A percentile compares a stretch with the other conserved stretches of the same genome.
Evolutionary conservation across 2,113 vertebrate species (phyloP).

Genomic region (Labeo catla): DNA sequence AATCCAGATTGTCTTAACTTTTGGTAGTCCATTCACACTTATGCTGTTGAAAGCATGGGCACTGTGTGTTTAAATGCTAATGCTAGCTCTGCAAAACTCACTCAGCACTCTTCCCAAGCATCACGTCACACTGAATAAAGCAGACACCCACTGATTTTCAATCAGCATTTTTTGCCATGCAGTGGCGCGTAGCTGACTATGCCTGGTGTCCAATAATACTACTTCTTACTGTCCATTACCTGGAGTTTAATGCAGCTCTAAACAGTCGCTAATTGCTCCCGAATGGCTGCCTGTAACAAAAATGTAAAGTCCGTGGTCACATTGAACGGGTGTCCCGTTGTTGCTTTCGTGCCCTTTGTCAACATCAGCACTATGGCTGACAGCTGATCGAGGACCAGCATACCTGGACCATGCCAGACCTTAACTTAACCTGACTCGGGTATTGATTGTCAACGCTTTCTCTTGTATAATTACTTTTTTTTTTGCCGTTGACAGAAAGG

Average conservation of each 20-base stretch:
- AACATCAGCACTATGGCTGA: slow-evolving; percentile 70
- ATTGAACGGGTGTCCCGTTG: slow-evolving; percentile 70
- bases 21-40: background rate
- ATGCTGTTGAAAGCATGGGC: background rate
- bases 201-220: slow-evolving; percentile 17
- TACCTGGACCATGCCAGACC: slow-evolving; percentile 64
- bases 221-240: background rate
- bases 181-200: slow-evolving; percentile 21
- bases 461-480: slow-evolving; percentile 94
- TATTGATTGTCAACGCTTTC: slow-evolving; percentile 94
- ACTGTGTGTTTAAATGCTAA: background rate
- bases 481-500: slow-evolving; percentile 66
- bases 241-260: background rate
- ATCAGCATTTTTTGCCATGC: slow-evolving; percentile 43
- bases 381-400: slow-evolving; percentile 72
- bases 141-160: slow-evolving; percentile 24
- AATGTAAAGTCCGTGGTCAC: slow-evolving; percentile 61
- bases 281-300: slow-evolving; percentile 53
- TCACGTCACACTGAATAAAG: slow-evolving; percentile 36
- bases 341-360: slow-evolving; percentile 63
- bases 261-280: slow-evolving; percentile 59
- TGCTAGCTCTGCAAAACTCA: background rate
- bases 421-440: slow-evolving; percentile 80
- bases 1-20: too few species aligned
- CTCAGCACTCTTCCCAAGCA: slow-evolving; percentile 3